phyloP scores from a whole-genome alignment of 2,888 invertebrate genomes.

The Gymnocheta viridis region DNA sequence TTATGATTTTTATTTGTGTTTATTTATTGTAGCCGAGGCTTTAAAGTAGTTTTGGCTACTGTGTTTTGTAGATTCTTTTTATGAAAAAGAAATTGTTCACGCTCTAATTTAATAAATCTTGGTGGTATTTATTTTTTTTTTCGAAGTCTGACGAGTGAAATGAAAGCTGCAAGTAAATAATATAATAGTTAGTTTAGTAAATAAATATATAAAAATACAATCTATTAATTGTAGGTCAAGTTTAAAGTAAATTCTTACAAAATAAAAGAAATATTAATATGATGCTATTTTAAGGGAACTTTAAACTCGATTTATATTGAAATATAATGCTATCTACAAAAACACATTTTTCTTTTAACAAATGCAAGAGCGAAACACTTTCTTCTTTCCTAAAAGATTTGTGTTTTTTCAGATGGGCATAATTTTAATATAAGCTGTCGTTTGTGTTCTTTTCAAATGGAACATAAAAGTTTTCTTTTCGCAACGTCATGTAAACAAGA shows the following conservation, averaged over 20 bases:
- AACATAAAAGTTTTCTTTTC: too few species aligned
- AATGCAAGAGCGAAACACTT: too few species aligned
- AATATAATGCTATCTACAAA: too few species aligned
- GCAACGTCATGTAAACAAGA: too few species aligned
- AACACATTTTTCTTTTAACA: too few species aligned
- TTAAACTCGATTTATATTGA: too few species aligned
- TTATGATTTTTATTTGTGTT: conserved; percentile 73
- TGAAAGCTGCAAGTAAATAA: conserved; percentile 54
- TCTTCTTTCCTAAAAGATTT: too few species aligned
- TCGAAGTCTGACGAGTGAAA: conserved; percentile 9
- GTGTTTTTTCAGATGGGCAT: too few species aligned
- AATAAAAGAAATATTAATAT: too few species aligned
- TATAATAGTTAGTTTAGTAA: not conserved
- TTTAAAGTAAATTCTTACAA: not conserved
- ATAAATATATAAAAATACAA: conserved; percentile 1
- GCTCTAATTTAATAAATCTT: conserved; percentile 76
- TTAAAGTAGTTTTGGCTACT: conserved; percentile 67
- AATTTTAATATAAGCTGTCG: too few species aligned
- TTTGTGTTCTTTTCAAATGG: too few species aligned
- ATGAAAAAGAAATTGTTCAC: conserved; percentile 73
- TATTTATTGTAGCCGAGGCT: conserved; percentile 71
- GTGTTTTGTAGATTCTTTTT: conserved; percentile 63
- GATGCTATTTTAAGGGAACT: too few species aligned
- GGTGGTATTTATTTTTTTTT: conserved; percentile 33
- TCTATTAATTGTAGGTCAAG: not conserved